Evolutionary conservation across 2,888 invertebrate species (phyloP).

Genomic region (Trilocha varians): DNA sequence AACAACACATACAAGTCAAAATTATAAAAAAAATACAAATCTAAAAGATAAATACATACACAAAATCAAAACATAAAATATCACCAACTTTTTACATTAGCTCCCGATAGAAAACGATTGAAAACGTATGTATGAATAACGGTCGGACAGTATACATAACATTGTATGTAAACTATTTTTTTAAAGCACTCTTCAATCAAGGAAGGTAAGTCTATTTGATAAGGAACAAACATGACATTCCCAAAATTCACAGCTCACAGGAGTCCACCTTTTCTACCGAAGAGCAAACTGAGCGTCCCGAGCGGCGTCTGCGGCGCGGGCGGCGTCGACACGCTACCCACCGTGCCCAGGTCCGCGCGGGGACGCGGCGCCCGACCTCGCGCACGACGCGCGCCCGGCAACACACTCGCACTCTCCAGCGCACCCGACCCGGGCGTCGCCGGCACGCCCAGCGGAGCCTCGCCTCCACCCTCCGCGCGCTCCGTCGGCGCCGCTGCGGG

Average conservation of each 20-base stretch:
- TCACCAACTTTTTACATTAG: slow-evolving; percentile 9
- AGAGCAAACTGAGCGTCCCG: slow-evolving; percentile 84
- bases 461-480: slow-evolving; percentile 56
- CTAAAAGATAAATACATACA: slow-evolving; percentile 22
- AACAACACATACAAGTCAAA: slow-evolving; percentile 46
- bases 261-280: slow-evolving; percentile 89
- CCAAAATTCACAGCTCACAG: slow-evolving; percentile 47
- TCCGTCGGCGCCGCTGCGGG: slow-evolving; percentile 48
- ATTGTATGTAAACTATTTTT: not conserved
- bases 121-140: not conserved
- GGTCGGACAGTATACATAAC: not conserved
- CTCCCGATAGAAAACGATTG: not conserved
- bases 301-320: slow-evolving; percentile 56
- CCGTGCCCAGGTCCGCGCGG: slow-evolving; percentile 39
- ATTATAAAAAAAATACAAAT: slow-evolving; percentile 34
- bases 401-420: slow-evolving; percentile 42
- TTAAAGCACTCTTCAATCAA: not conserved
- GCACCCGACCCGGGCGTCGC: slow-evolving; percentile 75
- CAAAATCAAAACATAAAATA: slow-evolving; percentile 33
- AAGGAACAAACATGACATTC: not conserved
- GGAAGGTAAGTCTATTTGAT: slow-evolving; percentile 3
- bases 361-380: slow-evolving; percentile 56
- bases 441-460: slow-evolving; percentile 70
- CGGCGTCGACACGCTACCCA: slow-evolving; percentile 20
- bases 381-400: slow-evolving; percentile 55